phyloP scores from a whole-genome alignment of 2,797 vertebrate genomes.

The Columba guinea region DNA sequence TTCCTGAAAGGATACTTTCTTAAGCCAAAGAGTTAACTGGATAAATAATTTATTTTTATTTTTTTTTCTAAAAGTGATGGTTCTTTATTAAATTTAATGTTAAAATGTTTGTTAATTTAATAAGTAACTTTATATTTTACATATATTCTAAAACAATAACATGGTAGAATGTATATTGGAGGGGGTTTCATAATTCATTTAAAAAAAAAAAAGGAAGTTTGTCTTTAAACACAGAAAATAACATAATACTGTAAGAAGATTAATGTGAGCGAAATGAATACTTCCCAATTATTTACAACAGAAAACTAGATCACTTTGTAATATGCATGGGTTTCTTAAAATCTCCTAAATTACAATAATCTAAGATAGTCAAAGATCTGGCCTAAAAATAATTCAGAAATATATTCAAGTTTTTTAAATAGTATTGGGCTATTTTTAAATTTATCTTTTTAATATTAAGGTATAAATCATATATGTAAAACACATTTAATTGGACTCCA shows the following conservation, averaged over 20 bases:
- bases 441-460: not conserved
- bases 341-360: not conserved
- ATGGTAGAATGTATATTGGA: not conserved
- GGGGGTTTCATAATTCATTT: not conserved
- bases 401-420: not conserved
- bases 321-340: not conserved
- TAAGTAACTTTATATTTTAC: not conserved
- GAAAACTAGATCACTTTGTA: not conserved
- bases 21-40: not conserved
- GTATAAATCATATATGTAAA: not conserved
- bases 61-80: not conserved
- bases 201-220: not conserved
- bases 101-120: not conserved
- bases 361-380: not conserved
- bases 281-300: not conserved
- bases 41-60: not conserved
- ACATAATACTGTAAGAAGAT: not conserved
- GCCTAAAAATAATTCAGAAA: not conserved
- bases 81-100: not conserved
- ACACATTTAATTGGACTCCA: not conserved
- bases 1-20: not conserved
- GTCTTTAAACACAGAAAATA: not conserved
- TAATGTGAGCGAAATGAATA: not conserved
- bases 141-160: not conserved
- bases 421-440: not conserved